Evolutionary conservation across 2,797 vertebrate genomes (phyloP), one percentile per base, ranked within the genome.

Genomic region (Neosilurus mollespiculum): DNA sequence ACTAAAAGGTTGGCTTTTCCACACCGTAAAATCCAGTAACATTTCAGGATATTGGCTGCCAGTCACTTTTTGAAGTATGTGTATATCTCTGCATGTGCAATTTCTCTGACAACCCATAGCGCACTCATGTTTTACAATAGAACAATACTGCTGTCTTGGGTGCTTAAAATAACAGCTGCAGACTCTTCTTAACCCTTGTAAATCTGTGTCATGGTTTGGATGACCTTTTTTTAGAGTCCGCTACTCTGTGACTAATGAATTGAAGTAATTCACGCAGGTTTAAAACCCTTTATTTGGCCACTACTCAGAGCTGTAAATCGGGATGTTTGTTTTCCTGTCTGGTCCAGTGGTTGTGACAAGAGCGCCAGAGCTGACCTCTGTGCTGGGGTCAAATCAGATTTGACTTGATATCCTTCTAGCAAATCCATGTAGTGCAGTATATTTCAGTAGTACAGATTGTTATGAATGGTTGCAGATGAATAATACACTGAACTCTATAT

Each of bases 291-390:
- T 92, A 89, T 90, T 89, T 92, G 88, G 88, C 87, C 84, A 89
- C 86, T 90, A 88, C 83, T 87, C 26, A 59, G 83, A 85, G 91
- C 86, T 87, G 88, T 93, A 92, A 93, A 94, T 89, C 84, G 81
- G 87, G 87, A 90, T 93, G 91, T 93, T 94, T 93, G 90, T 89
- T 92, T 88, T 90, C 86, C 86, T 87, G 91, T 93, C 93, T 93
- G 91, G 89, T 61, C 20, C 18, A 72, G 70, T 86, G 67, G 81
- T 86, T 83, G 89, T 86, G 83, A 84, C 84, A 82, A 86, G 81
- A 85, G 84, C 75, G 69, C 85, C 86, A 80, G 75, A 79, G 73
- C 84, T 89, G 75, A 88, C 88, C 84, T 82, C 53, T 81, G 67
- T 34, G 7, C 67, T 83, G 72, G 78, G 79, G 85, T 86, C 80